Base-by-base conservation (phyloP, 2,113 vertebrate species). In the Clupea harengus region DNA sequence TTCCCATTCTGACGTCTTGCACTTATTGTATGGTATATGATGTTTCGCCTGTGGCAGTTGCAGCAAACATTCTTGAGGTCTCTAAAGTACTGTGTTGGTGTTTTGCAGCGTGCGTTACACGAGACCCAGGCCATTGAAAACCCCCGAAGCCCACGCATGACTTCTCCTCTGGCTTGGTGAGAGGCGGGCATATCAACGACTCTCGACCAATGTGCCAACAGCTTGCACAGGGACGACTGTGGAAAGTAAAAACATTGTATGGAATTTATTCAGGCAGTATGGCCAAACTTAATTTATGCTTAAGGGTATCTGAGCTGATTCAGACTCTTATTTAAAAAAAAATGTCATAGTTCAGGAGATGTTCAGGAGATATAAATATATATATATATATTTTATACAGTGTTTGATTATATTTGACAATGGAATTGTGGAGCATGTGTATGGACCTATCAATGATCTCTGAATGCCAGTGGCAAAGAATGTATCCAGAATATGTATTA, bases 141-240 rank as follows among this genome's bases (percentile, higher is more conserved):
- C 90, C 95, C 95, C 25, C 95, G 95, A 87, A 97, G 96, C 88
- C 97, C 97, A 2, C 93, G 97, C 86, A 94, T 97, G 92, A 94
- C 95, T 18, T 98, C 97, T 0, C 97, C 97, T 11, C 95, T 97
- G 22, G 97, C 96, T 91, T 99, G 98, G 98, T 99, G 97, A 97
- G 72, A 89, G 57, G 83, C 81, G 81, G 82, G 64, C 86, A 82
- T 52, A 64, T 82, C 9, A 85, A 5, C 92, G 86, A 89, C 91
- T 90, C 90, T 91, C 89, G 67, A n/a, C 88, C 91, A 92, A 92
- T 91, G 94, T 95, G 94, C 94, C 94, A 94, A 93, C 88, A 92
- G 85, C 88, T 82, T 22, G 75, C 20, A 81, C 67, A 67, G 82
- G 28, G 4, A 28, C 9, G 28, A 72, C 64, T 85, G 67, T 92